phyloP scores from a whole-genome alignment of 1,140 invertebrate genomes.

The Neotoxoptera formosana region DNA sequence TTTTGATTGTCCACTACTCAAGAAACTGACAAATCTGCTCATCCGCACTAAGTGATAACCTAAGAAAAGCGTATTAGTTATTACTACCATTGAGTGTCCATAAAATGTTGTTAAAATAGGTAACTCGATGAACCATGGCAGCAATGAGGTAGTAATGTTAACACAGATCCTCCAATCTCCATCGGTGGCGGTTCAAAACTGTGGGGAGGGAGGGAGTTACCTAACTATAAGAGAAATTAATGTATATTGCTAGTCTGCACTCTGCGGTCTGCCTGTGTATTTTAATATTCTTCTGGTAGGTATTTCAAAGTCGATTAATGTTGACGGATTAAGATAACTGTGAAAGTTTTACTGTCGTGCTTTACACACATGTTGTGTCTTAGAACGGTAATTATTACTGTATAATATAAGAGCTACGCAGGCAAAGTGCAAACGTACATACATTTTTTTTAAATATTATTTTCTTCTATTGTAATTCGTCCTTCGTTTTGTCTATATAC shows the following conservation, averaged over 20 bases:
- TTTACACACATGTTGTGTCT: background rate
- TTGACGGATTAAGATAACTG: background rate
- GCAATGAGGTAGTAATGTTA: background rate
- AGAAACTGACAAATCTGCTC: background rate
- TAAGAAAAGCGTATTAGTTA: background rate
- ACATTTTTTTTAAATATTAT: background rate
- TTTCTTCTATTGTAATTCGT: background rate
- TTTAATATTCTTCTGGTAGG: background rate
- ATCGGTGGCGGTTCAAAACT: background rate
- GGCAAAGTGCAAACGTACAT: background rate
- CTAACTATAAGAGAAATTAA: background rate
- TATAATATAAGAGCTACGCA: background rate
- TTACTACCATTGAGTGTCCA: background rate
- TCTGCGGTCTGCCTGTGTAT: background rate
- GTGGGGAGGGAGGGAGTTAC: background rate
- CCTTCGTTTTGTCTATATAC: background rate
- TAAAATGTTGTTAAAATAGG: background rate
- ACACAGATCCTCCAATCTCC: background rate
- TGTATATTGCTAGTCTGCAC: background rate
- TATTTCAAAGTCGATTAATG: conserved; percentile 1
- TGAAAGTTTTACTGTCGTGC: background rate
- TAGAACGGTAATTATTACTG: conserved; percentile 16
- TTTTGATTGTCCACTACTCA: background rate
- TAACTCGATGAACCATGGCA: background rate
- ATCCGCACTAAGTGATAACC: background rate